These are phyloP conservation scores for Trogon melanurus DNA, from an alignment of 2,113 vertebrate genomes.

Conservation along the genomic window DNA sequence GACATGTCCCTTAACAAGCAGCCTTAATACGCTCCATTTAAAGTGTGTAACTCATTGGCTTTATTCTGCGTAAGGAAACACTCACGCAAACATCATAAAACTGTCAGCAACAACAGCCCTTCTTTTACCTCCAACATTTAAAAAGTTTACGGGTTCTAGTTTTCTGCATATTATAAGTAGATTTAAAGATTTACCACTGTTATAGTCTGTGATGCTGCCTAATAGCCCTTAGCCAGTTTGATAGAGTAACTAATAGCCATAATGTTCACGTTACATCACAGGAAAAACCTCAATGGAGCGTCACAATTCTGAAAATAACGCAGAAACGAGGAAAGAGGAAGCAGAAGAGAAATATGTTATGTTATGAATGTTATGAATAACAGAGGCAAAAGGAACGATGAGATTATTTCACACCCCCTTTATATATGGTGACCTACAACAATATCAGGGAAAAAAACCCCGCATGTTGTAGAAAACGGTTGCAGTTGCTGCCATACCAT, in stretches of 20 bases:
- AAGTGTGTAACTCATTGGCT: background rate
- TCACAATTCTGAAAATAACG: background rate
- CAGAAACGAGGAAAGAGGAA: background rate
- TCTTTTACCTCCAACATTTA: background rate
- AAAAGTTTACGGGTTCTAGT: background rate
- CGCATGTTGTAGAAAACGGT: background rate
- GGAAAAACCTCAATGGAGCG: background rate
- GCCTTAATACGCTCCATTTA: background rate
- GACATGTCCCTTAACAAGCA: background rate
- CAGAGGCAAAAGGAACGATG: background rate
- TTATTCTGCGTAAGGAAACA: background rate
- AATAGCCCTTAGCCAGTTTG: background rate
- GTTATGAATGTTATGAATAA: background rate
- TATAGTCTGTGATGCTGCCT: background rate
- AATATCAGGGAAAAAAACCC: background rate
- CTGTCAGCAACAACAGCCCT: background rate
- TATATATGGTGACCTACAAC: background rate
- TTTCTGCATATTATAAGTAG: background rate
- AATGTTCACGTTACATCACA: background rate
- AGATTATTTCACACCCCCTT: background rate
- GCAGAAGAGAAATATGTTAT: background rate
- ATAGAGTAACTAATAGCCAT: background rate
- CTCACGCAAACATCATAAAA: background rate
- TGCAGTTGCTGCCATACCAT: background rate
- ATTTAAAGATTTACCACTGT: background rate